phyloP scores from a whole-genome alignment of 2,888 invertebrate genomes.

The Drosophila setosimentum region DNA sequence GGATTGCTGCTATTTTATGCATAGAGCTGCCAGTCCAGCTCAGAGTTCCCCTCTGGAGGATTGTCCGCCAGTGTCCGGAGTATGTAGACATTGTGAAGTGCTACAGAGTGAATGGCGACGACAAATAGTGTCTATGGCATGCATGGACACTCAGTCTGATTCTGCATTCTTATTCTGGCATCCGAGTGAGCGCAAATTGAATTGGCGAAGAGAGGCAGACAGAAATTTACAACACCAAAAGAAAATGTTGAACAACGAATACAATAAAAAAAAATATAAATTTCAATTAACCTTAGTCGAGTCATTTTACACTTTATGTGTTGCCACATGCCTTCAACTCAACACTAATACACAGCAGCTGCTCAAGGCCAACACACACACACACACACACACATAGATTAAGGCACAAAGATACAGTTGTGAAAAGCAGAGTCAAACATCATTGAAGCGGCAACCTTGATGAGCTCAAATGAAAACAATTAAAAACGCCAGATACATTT shows the following conservation, averaged over 20 bases:
- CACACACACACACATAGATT: conserved; percentile 2
- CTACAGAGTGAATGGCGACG: conserved; percentile 43
- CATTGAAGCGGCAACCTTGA: conserved; percentile 49
- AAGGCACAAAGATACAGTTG: conserved; percentile 3
- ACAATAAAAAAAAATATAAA: conserved; percentile 18
- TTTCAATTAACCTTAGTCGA: conserved; percentile 51
- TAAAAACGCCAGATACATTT: conserved; percentile 42
- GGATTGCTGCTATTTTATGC: conserved; percentile 32
- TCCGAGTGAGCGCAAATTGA: conserved; percentile 61
- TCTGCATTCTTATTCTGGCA: conserved; percentile 15
- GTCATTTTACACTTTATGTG: conserved; percentile 31
- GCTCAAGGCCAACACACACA: conserved; percentile 18
- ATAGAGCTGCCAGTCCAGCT: conserved; percentile 10
- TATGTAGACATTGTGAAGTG: conserved; percentile 45
- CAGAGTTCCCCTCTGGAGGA: background rate
- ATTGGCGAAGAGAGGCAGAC: conserved; percentile 36
- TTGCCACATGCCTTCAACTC: conserved; percentile 11
- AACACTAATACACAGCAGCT: conserved; percentile 1
- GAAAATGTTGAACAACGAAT: conserved; percentile 8
- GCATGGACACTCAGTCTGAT: conserved; percentile 32
- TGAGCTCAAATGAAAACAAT: conserved; percentile 67
- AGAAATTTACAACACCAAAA: background rate
- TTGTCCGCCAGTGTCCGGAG: conserved; percentile 12
- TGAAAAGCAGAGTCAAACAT: conserved; percentile 46
- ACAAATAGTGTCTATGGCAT: conserved; percentile 42